Evolutionary conservation across 2,113 vertebrate genomes (phyloP), one percentile per base, ranked within the genome.

Genomic region (Zapus hudsonius): DNA sequence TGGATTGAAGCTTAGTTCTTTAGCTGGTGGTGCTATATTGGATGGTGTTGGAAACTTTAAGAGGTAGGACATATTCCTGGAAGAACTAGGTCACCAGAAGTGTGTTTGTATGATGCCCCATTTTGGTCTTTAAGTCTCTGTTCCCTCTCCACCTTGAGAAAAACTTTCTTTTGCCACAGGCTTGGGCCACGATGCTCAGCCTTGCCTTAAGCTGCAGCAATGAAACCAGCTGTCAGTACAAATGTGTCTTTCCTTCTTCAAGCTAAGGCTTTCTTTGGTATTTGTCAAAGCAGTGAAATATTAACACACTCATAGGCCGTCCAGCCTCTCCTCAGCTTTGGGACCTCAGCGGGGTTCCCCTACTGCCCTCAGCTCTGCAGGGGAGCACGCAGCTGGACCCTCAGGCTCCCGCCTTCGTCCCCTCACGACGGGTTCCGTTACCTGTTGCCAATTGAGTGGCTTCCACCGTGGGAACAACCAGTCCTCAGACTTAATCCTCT

Each of bases 231-330:
- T 15, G 7, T 52, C 47, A 59, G n/a, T 6, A 3, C 72, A 19
- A 69, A 33, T 11, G 33, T 11, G 15, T 70, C 8, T 40, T 80
- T 40, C 15, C 16, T 84, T 25, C 8, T 55, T 19, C 47, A 69
- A 59, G 25, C 12, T 22, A 17, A 33, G 42, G 27, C 27, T 31
- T 59, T 29, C 36, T 59, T n/a, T 31, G 36, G 6, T 42, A 40
- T 33, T 42, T 33, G 36, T 11, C 47, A 59, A 1, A 31, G 16
- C n/a, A 40, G 31, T 1, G 1, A 19, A 38, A 38, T 2, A 1
- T 4, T 69, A 31, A 72, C 36, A 61, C 4, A 80, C 2, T 76
- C 72, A 83, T 73, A 22, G 31, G 44, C 15, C 22, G 33, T 4
- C 55, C 86, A 61, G 55, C 16, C 17, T 59, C 76, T 81, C 69